Percentiles rank a stretch among this genome's conserved stretches.
Conservation (phyloP, 2,113 vertebrate species). For the Vireo altiloquus region DNA sequence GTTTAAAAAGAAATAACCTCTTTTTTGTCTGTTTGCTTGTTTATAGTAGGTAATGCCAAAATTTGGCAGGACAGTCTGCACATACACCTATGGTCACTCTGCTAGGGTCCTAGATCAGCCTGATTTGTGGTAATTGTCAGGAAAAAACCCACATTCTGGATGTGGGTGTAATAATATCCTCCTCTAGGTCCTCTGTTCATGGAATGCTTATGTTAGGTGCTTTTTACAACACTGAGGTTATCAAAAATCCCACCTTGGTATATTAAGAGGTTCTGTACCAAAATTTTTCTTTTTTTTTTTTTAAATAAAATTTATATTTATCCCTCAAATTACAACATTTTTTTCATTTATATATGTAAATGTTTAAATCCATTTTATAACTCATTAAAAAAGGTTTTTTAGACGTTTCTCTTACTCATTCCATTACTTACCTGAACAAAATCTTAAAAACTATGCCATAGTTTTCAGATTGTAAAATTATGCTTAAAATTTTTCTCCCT, state of each 20-base stretch:
- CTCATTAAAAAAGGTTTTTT: background rate
- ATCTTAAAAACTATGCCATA: background rate
- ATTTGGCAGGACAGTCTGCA: background rate
- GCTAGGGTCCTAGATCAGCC: background rate
- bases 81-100: background rate
- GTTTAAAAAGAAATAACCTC: background rate
- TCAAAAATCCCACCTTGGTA: rapidly evolving
- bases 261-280: background rate
- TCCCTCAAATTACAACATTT: background rate
- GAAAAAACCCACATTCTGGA: background rate
- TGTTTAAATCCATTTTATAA: background rate
- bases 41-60: background rate
- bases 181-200: background rate
- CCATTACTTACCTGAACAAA: background rate
- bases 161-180: background rate
- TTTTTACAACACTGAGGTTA: background rate
- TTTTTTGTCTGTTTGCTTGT: background rate
- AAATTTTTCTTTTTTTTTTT: background rate
- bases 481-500: background rate
- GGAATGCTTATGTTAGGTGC: background rate
- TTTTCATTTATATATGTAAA: background rate
- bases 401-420: background rate
- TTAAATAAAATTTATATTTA: too few species aligned
- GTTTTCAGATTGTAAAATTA: background rate
- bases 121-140: background rate